Percentiles rank a stretch among this genome's conserved stretches.
Conservation (phyloP, 2,113 vertebrate species). For the Pseudorhombus dupliciocellatus region DNA sequence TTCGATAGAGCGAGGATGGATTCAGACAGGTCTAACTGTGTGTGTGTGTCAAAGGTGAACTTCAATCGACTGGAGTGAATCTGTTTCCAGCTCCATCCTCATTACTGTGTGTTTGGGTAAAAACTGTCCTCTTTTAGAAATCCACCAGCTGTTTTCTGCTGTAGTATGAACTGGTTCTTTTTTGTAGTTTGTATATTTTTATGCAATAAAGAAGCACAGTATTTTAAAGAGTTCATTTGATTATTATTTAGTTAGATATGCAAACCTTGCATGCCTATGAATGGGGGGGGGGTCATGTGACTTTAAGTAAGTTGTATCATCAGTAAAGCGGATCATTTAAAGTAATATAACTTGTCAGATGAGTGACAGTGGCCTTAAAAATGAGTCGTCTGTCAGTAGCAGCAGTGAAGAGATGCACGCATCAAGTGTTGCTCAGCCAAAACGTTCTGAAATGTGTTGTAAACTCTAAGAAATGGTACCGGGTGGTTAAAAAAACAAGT, state of each 20-base stretch:
- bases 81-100: slow-evolving; percentile 7
- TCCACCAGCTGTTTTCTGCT: slow-evolving; percentile 48
- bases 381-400: background rate
- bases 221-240: slow-evolving; percentile 1
- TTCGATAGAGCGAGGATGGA: background rate
- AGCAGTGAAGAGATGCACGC: background rate
- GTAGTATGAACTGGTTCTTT: slow-evolving; percentile 52
- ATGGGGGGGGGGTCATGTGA: too few species aligned
- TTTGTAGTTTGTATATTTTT: slow-evolving; percentile 60
- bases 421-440: background rate
- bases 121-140: slow-evolving; percentile 24
- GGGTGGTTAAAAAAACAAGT: too few species aligned
- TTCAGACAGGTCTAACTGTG: background rate
- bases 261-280: too few species aligned
- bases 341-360: too few species aligned
- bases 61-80: background rate
- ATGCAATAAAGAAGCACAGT: slow-evolving; percentile 65
- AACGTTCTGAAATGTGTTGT: too few species aligned
- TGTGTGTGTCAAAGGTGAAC: background rate
- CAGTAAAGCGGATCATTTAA: too few species aligned
- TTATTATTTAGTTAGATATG: too few species aligned
- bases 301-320: too few species aligned
- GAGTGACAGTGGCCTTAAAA: background rate
- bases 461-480: too few species aligned
- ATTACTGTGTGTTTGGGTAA: slow-evolving; percentile 9